phyloP scores from a whole-genome alignment of 2,797 vertebrate species.

The Hoplostethus atlanticus region DNA sequence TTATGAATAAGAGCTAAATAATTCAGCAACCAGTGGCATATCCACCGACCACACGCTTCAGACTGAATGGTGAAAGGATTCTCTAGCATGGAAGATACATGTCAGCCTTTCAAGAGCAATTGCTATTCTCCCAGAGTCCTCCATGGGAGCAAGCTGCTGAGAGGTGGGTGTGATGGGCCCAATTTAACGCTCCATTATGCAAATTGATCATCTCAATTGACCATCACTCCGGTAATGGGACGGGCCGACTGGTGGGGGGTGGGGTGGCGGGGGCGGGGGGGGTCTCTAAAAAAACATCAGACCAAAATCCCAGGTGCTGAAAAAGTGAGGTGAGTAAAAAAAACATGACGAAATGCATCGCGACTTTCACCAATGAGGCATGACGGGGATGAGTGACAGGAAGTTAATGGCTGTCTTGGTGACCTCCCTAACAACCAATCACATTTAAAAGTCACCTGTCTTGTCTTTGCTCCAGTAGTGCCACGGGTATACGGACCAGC shows the following conservation, averaged over 20 bases:
- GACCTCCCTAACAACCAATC: constrained; percentile 63
- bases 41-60: constrained; percentile 60
- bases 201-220: constrained; percentile 91
- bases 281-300: constrained; percentile 75
- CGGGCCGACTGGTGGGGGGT: constrained; percentile 70
- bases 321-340: constrained; percentile 68
- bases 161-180: constrained; percentile 80
- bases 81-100: constrained; percentile 70
- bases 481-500: neutral
- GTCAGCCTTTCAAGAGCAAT: constrained; percentile 77
- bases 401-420: constrained; percentile 68
- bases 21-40: constrained; percentile 62
- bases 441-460: constrained; percentile 76
- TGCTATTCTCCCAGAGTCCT: constrained; percentile 74
- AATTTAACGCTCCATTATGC: constrained; percentile 91
- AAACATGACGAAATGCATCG: constrained; percentile 71
- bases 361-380: constrained; percentile 70
- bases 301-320: constrained; percentile 76
- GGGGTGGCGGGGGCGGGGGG: constrained; percentile 48
- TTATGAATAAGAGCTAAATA: constrained; percentile 71
- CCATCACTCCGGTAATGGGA: constrained; percentile 84
- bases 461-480: constrained; percentile 30
- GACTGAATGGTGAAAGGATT: constrained; percentile 59
- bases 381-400: constrained; percentile 73
- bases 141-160: constrained; percentile 75